Evolutionary conservation across 2,888 invertebrate genomes (phyloP).

Genomic region (Hirtodrosophila duncani): DNA sequence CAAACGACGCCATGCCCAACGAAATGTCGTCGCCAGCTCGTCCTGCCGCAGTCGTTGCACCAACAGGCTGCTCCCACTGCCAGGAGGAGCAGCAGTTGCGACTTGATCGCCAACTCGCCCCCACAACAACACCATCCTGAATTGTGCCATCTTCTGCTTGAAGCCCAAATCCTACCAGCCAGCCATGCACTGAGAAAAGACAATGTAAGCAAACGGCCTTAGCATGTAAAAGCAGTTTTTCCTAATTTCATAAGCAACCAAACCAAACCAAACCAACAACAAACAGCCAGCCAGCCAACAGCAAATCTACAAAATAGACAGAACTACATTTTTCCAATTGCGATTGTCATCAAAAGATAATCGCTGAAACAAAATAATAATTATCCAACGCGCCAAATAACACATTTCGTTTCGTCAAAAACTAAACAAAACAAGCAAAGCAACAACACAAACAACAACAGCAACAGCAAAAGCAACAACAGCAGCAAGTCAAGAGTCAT

Average conservation of each 20-base stretch:
- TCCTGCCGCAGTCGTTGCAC: too few species aligned
- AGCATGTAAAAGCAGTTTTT: conserved; percentile 67
- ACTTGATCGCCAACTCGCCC: too few species aligned
- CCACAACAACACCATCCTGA: conserved; percentile 62
- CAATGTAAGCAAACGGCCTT: conserved; percentile 67
- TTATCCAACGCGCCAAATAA: conserved; percentile 43
- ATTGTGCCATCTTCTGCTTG: conserved; percentile 25
- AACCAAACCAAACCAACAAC: conserved; percentile 39
- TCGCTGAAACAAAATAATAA: conserved; percentile 41
- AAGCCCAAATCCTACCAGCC: conserved; percentile 18
- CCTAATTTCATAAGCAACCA: conserved; percentile 56
- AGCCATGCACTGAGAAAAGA: conserved; percentile 39
- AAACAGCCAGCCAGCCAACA: conserved; percentile 70
- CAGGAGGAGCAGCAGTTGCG: too few species aligned
- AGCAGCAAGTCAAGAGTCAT: conserved; percentile 19
- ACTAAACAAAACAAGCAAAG: conserved; percentile 24
- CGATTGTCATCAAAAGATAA: conserved; percentile 50
- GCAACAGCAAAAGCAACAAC: conserved; percentile 29
- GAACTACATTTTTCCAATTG: conserved; percentile 66
- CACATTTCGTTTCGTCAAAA: conserved; percentile 62
- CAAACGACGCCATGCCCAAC: too few species aligned
- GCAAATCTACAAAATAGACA: conserved; percentile 71
- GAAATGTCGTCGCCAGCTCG: too few species aligned
- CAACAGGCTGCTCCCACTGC: too few species aligned
- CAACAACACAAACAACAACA: conserved; percentile 33